Evolutionary conservation across 1,140 invertebrate species (phyloP), one percentile per base, ranked within the genome.

Genomic region (Bombus sylvicola): DNA sequence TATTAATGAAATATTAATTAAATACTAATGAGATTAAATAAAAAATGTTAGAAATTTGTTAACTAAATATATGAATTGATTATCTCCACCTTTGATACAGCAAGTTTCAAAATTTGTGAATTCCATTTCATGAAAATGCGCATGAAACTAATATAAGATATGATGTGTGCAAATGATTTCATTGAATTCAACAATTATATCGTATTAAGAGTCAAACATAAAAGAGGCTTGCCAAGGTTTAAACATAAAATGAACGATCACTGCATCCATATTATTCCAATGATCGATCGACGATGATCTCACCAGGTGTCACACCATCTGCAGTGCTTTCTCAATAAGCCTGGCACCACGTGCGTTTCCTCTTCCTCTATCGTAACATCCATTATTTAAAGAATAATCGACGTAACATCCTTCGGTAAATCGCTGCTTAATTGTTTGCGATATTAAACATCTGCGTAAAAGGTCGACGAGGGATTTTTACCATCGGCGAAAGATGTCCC

Each of bases 341-440:
- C 34, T 57, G 47, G 18, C 34, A 76, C 9, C 47, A 59, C 22
- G 31, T 53, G 22, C 5, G 31, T 37, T 76, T 76, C 34, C 1
- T 57, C 6, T 25, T 76, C 22, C 12, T 25, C 31, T 28, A 28
- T 22, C 34, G 9, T 68, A 22, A 3, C 22, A 37, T 34, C 18
- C 47, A 28, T 76, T 76, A 76, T 41, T 64, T 41, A 64, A 78
- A 41, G 9, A 78, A 64, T 66, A 78, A 78, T n/a, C 10, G 59
- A 78, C 39, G 59, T 41, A 66, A 78, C 10, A 53, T 57, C 43
- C 41, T 39, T 43, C 15, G 39, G 25, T 66, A 66, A 78, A 78
- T 25, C n/a, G 22, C 25, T 66, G 31, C 64, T 64, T 43, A 64
- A 66, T 78, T 9, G 5, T 64, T 12, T 66, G 18, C 9, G 18